These are phyloP conservation scores for Dasysyrphus tricinctus DNA, from an alignment of 2,888 invertebrate genomes.

Conservation along the genomic window DNA sequence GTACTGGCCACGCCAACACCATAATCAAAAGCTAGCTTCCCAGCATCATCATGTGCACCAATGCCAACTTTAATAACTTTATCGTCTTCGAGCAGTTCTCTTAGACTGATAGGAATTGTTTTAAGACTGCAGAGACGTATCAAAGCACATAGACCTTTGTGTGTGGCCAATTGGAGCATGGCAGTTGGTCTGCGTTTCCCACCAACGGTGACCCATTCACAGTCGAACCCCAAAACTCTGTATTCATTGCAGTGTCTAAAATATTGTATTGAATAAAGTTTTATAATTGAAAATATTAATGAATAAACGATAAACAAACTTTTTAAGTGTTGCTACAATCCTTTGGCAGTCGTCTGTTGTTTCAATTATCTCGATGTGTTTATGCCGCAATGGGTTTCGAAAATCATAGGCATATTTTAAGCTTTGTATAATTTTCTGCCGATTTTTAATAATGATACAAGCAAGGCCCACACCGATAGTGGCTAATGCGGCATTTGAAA, in stretches of 20 bases:
- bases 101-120: conserved; percentile 86
- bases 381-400: conserved; percentile 78
- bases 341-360: conserved; percentile 79
- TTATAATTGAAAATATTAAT: not conserved
- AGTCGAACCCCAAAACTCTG: conserved; percentile 89
- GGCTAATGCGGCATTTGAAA: conserved; percentile 70
- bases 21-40: conserved; percentile 87
- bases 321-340: conserved; percentile 79
- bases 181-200: conserved; percentile 87
- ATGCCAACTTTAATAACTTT: conserved; percentile 91
- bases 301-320: conserved; percentile 77
- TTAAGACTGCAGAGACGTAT: conserved; percentile 87
- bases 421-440: conserved; percentile 84
- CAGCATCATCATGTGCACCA: conserved; percentile 88
- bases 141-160: conserved; percentile 88
- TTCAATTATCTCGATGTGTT: conserved; percentile 81
- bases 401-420: conserved; percentile 75
- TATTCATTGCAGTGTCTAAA: conserved; percentile 80
- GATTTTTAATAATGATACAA: conserved; percentile 79
- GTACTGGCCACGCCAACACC: conserved; percentile 85
- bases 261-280: not conserved
- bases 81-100: conserved; percentile 87
- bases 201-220: conserved; percentile 90
- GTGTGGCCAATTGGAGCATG: conserved; percentile 89
- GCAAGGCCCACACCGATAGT: conserved; percentile 80